Base-by-base conservation (phyloP, 35 echinoderm and acorn worm species). In the Heliocidaris erythrogramma region DNA sequence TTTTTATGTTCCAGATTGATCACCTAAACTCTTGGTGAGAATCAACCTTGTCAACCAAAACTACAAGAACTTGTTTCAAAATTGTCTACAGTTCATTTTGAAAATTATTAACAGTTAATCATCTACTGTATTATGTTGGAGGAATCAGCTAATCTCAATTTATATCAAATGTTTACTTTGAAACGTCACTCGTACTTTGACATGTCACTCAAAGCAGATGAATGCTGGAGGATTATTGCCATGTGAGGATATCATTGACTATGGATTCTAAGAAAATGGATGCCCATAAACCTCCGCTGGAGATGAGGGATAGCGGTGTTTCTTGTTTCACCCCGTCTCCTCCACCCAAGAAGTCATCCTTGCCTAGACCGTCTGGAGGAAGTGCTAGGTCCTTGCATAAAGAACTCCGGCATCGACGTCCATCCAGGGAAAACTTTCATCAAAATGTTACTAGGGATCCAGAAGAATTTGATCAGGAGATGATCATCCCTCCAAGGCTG, bases 281-380 rank as follows among this genome's bases (percentile, higher is more conserved):
- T 18, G 27, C 7, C 27, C 65, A 78, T 1, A 92, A 92, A 59
- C 50, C 50, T n/a, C 91, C 49, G 18, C 47, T 92, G 48, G 91
- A 92, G 91, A 92, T 27, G 91, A 4, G 48, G 49, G 91, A 92
- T 92, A 92, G 91, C 49, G 91, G 91, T 59, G 48, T 92, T 30
- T 92, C 91, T 13, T 92, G 91, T 29, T 92, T 52, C 49, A 92
- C 91, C 48, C 91, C 91, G 48, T 92, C 91, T 59, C 91, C 91
- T 30, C 91, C 91, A 0, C 91, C 91, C 47, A 92, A 92, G 49
- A 92, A 92, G 48, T 59, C 91, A n/a, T 92, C 91, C 4, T 30
- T 92, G 16, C 91, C 49, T 17, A 92, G 27, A n/a, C 12, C 87
- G 0, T 47, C 11, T 14, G 87, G 31, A 48, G 31, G 31, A 18